A percentile compares a stretch with the other conserved stretches of the same genome.
Evolutionary conservation across 2,888 invertebrate genomes (phyloP).

Genomic region (Limnephilus rhombicus): DNA sequence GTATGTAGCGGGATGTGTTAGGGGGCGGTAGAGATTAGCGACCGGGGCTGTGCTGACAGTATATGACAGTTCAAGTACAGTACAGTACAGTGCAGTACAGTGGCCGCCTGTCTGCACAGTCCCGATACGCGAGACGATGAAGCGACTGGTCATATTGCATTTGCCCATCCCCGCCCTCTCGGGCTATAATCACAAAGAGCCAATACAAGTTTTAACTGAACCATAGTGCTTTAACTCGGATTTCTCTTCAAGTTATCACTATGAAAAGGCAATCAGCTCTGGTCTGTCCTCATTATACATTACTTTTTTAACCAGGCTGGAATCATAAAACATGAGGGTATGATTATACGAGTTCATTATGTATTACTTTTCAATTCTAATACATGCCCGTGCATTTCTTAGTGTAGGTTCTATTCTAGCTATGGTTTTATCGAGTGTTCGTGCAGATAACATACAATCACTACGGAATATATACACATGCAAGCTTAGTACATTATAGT

Average conservation of each 20-base stretch:
- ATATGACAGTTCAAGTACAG: neutral
- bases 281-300: slow-evolving; percentile 30
- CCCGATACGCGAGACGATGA: slow-evolving; percentile 69
- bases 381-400: slow-evolving; percentile 62
- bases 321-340: slow-evolving; percentile 63
- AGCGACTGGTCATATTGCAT: slow-evolving; percentile 84
- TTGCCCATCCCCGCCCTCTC: slow-evolving; percentile 82
- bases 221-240: slow-evolving; percentile 45
- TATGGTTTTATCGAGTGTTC: slow-evolving; percentile 53
- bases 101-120: slow-evolving; percentile 25
- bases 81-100: neutral
- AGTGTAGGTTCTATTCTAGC: slow-evolving; percentile 43
- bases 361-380: slow-evolving; percentile 29
- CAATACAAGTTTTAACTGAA: slow-evolving; percentile 54
- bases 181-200: slow-evolving; percentile 31
- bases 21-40: slow-evolving; percentile 29
- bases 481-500: neutral
- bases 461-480: neutral
- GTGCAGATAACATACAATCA: slow-evolving; percentile 42
- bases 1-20: slow-evolving; percentile 50
- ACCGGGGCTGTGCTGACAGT: slow-evolving; percentile 26
- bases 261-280: slow-evolving; percentile 8
- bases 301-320: slow-evolving; percentile 57
- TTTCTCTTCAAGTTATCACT: slow-evolving; percentile 9
- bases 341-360: slow-evolving; percentile 27